Conservation (phyloP, 2,888 invertebrate species). For the Drosophila koepferae region DNA sequence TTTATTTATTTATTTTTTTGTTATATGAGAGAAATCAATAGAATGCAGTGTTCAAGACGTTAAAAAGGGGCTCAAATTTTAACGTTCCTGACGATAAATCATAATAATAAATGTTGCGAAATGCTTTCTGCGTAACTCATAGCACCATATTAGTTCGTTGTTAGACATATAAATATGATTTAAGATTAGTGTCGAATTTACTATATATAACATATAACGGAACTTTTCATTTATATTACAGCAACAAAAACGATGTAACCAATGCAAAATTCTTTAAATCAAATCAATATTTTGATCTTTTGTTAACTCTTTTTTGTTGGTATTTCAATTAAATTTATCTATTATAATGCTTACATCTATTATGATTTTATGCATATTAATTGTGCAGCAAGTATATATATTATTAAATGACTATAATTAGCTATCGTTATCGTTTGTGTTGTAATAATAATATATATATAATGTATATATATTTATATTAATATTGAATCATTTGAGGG, state of each 20-base stretch:
- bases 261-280: conserved; percentile 35
- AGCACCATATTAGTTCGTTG: conserved; percentile 81
- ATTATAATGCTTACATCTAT: conserved; percentile 28
- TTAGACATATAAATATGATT: conserved; percentile 58
- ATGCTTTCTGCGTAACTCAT: conserved; percentile 69
- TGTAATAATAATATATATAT: conserved; percentile 11
- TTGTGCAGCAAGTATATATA: conserved; percentile 42
- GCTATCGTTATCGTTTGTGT: conserved; percentile 33
- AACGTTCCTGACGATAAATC: conserved; percentile 75
- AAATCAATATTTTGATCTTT: conserved; percentile 24
- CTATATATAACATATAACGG: conserved; percentile 26
- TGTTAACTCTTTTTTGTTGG: conserved; percentile 50
- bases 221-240: conserved; percentile 30
- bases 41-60: conserved; percentile 68
- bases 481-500: conserved; percentile 43
- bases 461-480: conserved; percentile 14
- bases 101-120: conserved; percentile 22
- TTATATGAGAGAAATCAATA: conserved; percentile 30
- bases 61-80: conserved; percentile 84
- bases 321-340: conserved; percentile 12
- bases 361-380: conserved; percentile 49
- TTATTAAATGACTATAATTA: conserved; percentile 20
- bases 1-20: conserved; percentile 33
- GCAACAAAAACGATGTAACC: conserved; percentile 37
- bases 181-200: conserved; percentile 19